Base-by-base conservation (phyloP, 2,888 invertebrate species). In the Balanococcus diminutus region DNA sequence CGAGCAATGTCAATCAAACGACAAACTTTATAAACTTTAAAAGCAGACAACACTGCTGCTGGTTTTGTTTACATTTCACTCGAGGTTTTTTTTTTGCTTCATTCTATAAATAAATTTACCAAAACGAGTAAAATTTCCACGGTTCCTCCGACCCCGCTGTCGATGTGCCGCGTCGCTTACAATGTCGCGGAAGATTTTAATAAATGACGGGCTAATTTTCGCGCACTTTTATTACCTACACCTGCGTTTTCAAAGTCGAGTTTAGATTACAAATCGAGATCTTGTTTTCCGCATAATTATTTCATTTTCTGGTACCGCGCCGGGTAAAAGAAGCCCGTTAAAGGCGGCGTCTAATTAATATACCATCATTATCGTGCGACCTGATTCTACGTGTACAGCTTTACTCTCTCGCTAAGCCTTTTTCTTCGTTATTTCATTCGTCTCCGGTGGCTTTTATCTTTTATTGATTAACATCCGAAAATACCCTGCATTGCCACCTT, bases 21-120 rank as follows among this genome's bases (percentile, higher is more conserved):
- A 75, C 75, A 75, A 75, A 75, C 75, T 75, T 75, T 75, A n/a
- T 32, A 14, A 75, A 75, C 31, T 75, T 61, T 6, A n/a, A n/a
- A n/a, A n/a, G n/a, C n/a, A 61, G 61, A 14, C 61, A 6, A 61
- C 22, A 25, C 61, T 19, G 2, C n/a, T 51, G 16, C 25, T 5
- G 22, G 22, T 19, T 46, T 61, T 61, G 61, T 61, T 61, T 61
- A 61, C 61, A 61, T 61, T 61, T 61, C 16, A 25, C 25, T n/a
- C n/a, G n/a, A n/a, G n/a, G 5, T 56, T 22, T 25, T 11, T 5
- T 51, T 51, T 51, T 51, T n/a, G 16, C 16, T 51, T 51, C n/a
- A n/a, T 5, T 5, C 51, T n/a, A n/a, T n/a, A n/a, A n/a, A n/a
- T n/a, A n/a, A n/a, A 51, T 11, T 14, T 42, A 11, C 42, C 14